Conservation (phyloP, 2,797 vertebrate genomes). For the Sebastes wilsoni region DNA sequence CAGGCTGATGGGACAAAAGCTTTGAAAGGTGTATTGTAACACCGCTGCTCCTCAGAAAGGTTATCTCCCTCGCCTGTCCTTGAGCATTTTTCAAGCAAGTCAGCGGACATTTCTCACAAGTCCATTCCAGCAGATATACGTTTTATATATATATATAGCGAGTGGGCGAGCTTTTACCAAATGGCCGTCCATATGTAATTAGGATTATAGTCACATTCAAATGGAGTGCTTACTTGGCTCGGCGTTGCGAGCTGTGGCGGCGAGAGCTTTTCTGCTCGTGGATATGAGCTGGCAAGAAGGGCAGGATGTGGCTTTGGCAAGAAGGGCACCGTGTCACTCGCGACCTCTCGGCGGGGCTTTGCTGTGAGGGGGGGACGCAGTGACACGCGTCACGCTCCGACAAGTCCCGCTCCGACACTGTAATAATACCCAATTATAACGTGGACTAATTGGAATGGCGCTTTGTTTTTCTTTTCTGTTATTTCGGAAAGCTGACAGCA, state of each 20-base stretch:
- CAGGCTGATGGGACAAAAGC: constrained; percentile 69
- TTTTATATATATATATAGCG: constrained; percentile 8
- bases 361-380: constrained; percentile 45
- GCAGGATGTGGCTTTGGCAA: constrained; percentile 61
- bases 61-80: constrained; percentile 72
- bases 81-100: constrained; percentile 58
- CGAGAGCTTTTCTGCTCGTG: constrained; percentile 52
- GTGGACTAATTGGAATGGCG: constrained; percentile 78
- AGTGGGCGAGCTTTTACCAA: constrained; percentile 23
- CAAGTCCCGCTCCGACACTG: constrained; percentile 58
- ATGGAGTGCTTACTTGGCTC: constrained; percentile 67
- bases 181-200: constrained; percentile 52
- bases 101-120: constrained; percentile 63
- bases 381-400: constrained; percentile 66
- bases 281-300: constrained; percentile 63
- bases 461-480: constrained; percentile 81
- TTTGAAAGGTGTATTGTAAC: constrained; percentile 67
- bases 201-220: constrained; percentile 73
- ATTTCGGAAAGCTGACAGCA: constrained; percentile 84
- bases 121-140: constrained; percentile 35
- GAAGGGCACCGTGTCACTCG: constrained; percentile 61
- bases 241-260: constrained; percentile 20
- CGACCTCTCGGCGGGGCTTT: constrained; percentile 65
- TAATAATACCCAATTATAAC: constrained; percentile 85
- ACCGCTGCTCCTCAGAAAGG: constrained; percentile 59